Conservation (phyloP, 2,113 vertebrate species). For the Paradisaea rubra region DNA sequence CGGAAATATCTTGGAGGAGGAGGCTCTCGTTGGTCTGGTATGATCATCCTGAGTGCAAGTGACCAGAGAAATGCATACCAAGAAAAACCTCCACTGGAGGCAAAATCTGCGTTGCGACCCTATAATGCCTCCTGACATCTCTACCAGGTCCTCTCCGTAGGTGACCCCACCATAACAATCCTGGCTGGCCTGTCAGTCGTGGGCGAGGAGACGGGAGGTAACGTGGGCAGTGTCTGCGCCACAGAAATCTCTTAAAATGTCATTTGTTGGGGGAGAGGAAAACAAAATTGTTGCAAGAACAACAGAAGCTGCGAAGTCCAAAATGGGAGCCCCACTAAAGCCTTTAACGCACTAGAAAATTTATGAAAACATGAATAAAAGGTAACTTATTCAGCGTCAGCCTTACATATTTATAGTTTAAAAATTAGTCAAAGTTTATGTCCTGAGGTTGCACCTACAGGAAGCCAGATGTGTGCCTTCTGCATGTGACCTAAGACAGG, state of each 20-base stretch:
- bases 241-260: background rate
- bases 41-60: background rate
- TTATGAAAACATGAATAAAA: constrained; percentile 73
- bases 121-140: background rate
- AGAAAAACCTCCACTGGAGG: background rate
- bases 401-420: constrained; percentile 83
- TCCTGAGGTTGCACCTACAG: constrained; percentile 91
- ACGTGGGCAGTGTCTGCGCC: background rate
- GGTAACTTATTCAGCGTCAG: constrained; percentile 77
- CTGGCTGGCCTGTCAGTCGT: background rate
- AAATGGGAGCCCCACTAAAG: constrained; percentile 12
- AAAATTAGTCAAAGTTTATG: constrained; percentile 83
- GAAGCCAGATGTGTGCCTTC: constrained; percentile 93
- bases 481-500: constrained; percentile 92
- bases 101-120: background rate
- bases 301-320: constrained; percentile 18
- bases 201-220: background rate
- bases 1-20: background rate
- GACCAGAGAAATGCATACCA: background rate
- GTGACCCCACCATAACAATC: background rate
- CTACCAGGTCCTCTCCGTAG: background rate
- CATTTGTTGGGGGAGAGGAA: background rate
- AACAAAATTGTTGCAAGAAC: background rate
- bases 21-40: background rate
- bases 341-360: constrained; percentile 41